Base-by-base conservation (phyloP, 2,888 invertebrate genomes). In the Phrixothrix hirtus region DNA sequence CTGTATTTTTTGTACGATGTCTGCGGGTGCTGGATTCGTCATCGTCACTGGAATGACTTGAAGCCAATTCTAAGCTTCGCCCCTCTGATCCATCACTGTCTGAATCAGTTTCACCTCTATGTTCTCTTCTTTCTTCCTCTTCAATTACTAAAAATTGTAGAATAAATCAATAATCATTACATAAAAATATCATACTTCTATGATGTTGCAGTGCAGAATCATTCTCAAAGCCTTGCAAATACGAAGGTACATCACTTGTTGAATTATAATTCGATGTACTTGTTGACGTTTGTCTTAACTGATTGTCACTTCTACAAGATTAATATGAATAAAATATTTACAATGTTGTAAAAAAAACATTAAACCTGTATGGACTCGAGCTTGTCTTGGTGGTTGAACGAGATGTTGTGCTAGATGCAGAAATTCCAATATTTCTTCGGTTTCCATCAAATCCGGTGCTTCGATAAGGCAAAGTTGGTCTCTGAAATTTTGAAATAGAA, bases 21-120 rank as follows among this genome's bases (percentile, higher is more conserved):
- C 79, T 77, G 30, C 76, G 72, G 39, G 77, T 75, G 44, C 75
- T 77, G 11, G 85, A 84, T 67, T 87, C 87, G 58, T 87, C 87
- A 60, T 96, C 95, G 68, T 96, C 96, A 36, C 94, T 95, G 6
- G 94, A 94, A 78, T 96, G 96, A 71, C 95, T 95, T 37, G 95
- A 95, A 9, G 95, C 95, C 38, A 96, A 81, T 66, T 95, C 95
- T 53, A 96, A 79, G 65, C 90, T 90, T 27, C 91, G 82, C 1
- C 89, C 91, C 64, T 81, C 81, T 1, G 89, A 88, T 41, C 79
- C 83, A 38, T 93, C 92, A 0, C 90, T 89, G 65, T 94, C 93
- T 0, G 88, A 85, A 59, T 86, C 85, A 65, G 85, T 84, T 5
- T 85, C 78, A 16, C 57, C 57, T 58, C 79, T 59, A 63, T 64